Evolutionary conservation across 2,888 invertebrate genomes (phyloP).

Genomic region (Gymnosoma rotundatum): DNA sequence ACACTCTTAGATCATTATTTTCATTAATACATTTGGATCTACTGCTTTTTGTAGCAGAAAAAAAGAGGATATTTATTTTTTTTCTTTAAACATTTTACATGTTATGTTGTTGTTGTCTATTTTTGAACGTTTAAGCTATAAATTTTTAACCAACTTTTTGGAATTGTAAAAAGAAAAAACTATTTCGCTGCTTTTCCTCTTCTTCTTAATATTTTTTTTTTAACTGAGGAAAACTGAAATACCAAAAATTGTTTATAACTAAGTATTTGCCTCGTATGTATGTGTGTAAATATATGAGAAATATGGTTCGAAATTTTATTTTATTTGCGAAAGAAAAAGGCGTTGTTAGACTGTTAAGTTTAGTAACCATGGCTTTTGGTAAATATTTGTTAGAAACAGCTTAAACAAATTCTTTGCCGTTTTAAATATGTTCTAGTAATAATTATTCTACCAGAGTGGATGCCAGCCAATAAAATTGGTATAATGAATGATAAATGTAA

Average conservation of each 20-base stretch:
- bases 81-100: background rate
- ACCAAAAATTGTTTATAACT: slow-evolving; percentile 40
- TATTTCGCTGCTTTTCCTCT: slow-evolving; percentile 43
- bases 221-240: slow-evolving; percentile 46
- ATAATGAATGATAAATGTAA: slow-evolving; percentile 40
- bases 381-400: slow-evolving; percentile 61
- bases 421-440: slow-evolving; percentile 21
- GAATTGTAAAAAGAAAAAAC: slow-evolving; percentile 49
- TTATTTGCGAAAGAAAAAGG: slow-evolving; percentile 45
- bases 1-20: slow-evolving; percentile 32
- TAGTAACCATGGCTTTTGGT: slow-evolving; percentile 67
- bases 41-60: background rate
- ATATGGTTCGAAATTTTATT: too few species aligned
- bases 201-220: slow-evolving; percentile 27
- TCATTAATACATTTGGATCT: slow-evolving; percentile 37
- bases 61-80: slow-evolving; percentile 36
- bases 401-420: slow-evolving; percentile 62
- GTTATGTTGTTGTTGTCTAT: slow-evolving; percentile 23
- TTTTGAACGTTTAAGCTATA: slow-evolving; percentile 68
- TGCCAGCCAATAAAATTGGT: slow-evolving; percentile 21
- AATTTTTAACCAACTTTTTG: slow-evolving; percentile 71
- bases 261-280: slow-evolving; percentile 4
- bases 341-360: slow-evolving; percentile 69
- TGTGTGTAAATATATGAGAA: slow-evolving; percentile 19
- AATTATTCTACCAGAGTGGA: slow-evolving; percentile 16